These are phyloP conservation scores for Drosophila willistoni DNA, from an alignment of 1,140 invertebrate species.

Conservation along the genomic window DNA sequence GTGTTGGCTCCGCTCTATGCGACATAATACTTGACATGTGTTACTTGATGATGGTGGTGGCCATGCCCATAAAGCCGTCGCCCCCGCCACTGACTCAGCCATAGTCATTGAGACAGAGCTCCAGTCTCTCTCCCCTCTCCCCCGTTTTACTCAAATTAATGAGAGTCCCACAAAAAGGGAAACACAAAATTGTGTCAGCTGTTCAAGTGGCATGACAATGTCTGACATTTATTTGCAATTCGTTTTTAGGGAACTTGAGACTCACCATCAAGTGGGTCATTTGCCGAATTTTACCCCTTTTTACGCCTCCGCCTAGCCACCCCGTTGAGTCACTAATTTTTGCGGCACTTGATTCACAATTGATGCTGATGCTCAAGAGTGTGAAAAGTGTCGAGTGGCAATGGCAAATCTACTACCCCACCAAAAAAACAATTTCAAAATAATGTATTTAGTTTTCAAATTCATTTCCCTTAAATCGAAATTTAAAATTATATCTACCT, in stretches of 20 bases:
- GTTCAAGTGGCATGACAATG: conserved; percentile 55
- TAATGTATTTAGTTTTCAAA: too few species aligned
- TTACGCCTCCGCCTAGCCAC: neutral
- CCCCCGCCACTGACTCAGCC: neutral
- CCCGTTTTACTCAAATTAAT: conserved; percentile 11
- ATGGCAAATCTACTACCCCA: neutral
- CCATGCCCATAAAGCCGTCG: conserved; percentile 4
- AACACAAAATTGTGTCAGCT: conserved; percentile 53
- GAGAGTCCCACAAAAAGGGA: conserved; percentile 24
- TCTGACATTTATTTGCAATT: conserved; percentile 74
- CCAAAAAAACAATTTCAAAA: too few species aligned
- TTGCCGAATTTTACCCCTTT: conserved; percentile 27
- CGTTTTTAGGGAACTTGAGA: conserved; percentile 30
- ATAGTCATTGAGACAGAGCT: neutral
- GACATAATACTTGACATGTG: conserved; percentile 69
- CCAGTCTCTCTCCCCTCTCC: neutral
- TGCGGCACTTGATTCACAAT: conserved; percentile 49
- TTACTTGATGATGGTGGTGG: conserved; percentile 45
- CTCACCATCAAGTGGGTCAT: conserved; percentile 32
- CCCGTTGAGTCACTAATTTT: conserved; percentile 17
- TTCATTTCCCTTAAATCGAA: too few species aligned
- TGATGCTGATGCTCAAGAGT: conserved; percentile 22
- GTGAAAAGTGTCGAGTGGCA: conserved; percentile 5
- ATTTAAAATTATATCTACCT: too few species aligned
- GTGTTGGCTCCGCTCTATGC: conserved; percentile 41